Conservation (phyloP, 2,888 invertebrate genomes). For the Eilema caniola region DNA sequence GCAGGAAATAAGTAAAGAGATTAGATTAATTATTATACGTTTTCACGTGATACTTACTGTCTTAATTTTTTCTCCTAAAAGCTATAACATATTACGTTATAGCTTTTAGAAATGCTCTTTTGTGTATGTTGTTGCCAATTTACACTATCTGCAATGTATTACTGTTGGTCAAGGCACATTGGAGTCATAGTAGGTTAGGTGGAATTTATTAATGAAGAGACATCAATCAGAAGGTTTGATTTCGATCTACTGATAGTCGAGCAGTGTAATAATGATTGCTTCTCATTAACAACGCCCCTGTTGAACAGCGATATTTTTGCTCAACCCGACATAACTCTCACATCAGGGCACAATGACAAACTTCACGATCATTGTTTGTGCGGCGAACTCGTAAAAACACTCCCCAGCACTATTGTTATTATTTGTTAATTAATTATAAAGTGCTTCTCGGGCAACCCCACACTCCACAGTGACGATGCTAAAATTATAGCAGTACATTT, state of each 20-base stretch:
- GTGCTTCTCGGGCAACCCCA: conserved; percentile 31
- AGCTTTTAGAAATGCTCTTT: too few relatives aligned
- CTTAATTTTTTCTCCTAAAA: too few relatives aligned
- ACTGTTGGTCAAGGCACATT: too few relatives aligned
- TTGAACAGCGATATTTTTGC: conserved; percentile 42
- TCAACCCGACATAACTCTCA: conserved; percentile 50
- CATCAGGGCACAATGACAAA: conserved; percentile 50
- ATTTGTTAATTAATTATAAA: conserved; percentile 65
- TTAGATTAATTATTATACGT: too few relatives aligned
- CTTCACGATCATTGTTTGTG: conserved; percentile 54
- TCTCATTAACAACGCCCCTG: conserved; percentile 14
- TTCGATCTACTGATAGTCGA: background rate
- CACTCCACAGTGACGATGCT: conserved; percentile 44
- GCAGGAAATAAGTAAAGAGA: too few relatives aligned
- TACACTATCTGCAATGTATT: too few relatives aligned
- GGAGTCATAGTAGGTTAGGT: too few relatives aligned
- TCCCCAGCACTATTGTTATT: conserved; percentile 59
- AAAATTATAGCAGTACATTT: conserved; percentile 18
- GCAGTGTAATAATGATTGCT: background rate
- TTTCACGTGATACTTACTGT: too few relatives aligned
- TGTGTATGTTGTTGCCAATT: too few relatives aligned
- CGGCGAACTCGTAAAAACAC: conserved; percentile 53
- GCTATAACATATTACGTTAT: too few relatives aligned
- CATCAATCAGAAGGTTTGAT: too few relatives aligned
- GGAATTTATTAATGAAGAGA: too few relatives aligned